Conservation (phyloP, 2,113 vertebrate genomes). For the Larimichthys polyactis region DNA sequence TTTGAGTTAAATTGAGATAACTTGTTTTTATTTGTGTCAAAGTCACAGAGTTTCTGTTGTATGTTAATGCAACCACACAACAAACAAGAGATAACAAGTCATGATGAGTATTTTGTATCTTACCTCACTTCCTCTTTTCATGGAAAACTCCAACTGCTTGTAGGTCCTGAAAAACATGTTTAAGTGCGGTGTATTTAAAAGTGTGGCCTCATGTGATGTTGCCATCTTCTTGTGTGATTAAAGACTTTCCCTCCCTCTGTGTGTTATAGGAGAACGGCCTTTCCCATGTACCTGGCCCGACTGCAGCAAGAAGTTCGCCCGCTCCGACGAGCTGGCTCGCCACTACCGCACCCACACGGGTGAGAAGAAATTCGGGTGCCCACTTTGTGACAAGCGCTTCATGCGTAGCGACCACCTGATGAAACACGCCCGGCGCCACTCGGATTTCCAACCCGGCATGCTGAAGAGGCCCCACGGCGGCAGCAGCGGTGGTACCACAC, state of each 20-base stretch:
- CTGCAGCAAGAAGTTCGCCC: conserved; percentile 98
- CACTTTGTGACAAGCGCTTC: conserved; percentile 97
- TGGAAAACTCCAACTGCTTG: neutral
- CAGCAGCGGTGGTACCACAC: conserved; percentile 73
- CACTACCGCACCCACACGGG: conserved; percentile 99
- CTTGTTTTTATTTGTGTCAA: neutral
- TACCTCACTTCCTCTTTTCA: neutral
- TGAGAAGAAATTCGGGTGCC: conserved; percentile 97
- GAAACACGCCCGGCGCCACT: conserved; percentile 95
- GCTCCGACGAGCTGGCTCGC: conserved; percentile 96
- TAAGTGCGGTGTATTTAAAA: neutral
- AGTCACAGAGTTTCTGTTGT: neutral
- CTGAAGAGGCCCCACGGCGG: conserved; percentile 88
- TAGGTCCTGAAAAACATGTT: neutral
- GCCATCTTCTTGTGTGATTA: neutral
- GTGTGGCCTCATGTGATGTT: no score
- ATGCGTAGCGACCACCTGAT: conserved; percentile 99
- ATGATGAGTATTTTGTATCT: neutral
- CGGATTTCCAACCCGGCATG: conserved; percentile 96
- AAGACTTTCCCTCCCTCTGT: conserved; percentile 9
- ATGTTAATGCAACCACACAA: neutral
- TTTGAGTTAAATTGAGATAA: neutral
- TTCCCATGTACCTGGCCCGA: conserved; percentile 97
- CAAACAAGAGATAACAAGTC: neutral
- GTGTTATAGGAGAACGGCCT: conserved; percentile 90